A percentile compares a stretch with the other conserved stretches of the same genome.
Conservation (phyloP, 2,888 invertebrate species). For the Copidosoma aretas region DNA sequence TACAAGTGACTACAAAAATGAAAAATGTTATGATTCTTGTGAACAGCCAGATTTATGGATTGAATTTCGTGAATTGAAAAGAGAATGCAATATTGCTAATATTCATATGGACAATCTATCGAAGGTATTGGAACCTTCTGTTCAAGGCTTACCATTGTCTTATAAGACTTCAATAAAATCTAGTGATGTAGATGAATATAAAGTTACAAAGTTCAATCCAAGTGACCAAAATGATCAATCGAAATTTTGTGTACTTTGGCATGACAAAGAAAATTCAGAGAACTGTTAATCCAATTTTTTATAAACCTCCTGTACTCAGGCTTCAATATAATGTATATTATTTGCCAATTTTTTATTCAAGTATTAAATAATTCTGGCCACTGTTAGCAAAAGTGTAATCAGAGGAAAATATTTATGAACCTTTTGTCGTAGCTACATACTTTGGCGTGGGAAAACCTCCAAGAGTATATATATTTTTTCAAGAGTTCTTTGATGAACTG, state of each 20-base stretch:
- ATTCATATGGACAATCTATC: no score
- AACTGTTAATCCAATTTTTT: not conserved
- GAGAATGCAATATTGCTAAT: no score
- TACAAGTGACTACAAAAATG: no score
- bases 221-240: not conserved
- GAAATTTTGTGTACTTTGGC: constrained; percentile 5
- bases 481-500: constrained; percentile 9
- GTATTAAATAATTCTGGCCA: constrained; percentile 7
- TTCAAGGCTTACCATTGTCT: no score
- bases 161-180: no score
- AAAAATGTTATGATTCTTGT: no score
- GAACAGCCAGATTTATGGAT: no score
- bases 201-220: no score
- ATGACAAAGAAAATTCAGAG: not conserved
- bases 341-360: not conserved
- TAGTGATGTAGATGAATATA: no score
- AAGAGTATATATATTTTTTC: not conserved
- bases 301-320: not conserved
- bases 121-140: no score
- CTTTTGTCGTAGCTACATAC: constrained; percentile 3
- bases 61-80: no score
- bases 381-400: constrained; percentile 1
- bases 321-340: constrained; percentile 1
- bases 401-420: not conserved
- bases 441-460: constrained; percentile 6